A percentile compares a stretch with the other conserved stretches of the same genome.
Conservation (phyloP, 2,888 invertebrate genomes). For the Hymenopus coronatus region DNA sequence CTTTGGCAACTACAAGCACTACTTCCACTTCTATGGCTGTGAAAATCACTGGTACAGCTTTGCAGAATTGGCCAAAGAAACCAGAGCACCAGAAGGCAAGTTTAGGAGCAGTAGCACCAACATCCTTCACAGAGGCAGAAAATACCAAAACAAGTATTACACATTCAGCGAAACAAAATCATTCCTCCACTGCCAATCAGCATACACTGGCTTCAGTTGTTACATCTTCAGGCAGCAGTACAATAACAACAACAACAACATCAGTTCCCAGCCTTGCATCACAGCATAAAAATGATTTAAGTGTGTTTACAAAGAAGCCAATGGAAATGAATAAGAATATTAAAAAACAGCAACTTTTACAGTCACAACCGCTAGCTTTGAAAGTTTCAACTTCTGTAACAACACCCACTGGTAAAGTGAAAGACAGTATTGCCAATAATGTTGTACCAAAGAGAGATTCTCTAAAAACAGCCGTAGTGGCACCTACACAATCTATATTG, state of each 20-base stretch:
- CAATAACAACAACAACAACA: neutral
- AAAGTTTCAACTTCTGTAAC: neutral
- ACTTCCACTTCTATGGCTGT: neutral
- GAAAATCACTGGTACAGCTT: neutral
- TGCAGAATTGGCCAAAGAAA: neutral
- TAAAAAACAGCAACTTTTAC: neutral
- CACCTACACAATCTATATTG: slow-evolving; percentile 1
- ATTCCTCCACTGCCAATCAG: neutral
- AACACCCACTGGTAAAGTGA: neutral
- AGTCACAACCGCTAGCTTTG: neutral
- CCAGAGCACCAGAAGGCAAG: neutral
- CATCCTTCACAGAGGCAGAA: neutral
- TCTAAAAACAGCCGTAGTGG: slow-evolving; percentile 18
- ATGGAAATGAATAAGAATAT: neutral
- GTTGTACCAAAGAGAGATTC: slow-evolving; percentile 3
- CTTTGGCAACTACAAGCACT: neutral
- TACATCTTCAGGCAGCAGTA: neutral
- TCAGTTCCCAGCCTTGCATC: neutral
- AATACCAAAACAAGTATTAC: neutral
- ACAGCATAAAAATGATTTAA: neutral
- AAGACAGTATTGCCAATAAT: neutral
- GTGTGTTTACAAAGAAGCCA: neutral
- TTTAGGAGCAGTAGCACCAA: neutral
- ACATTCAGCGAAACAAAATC: neutral
- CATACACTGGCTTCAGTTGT: neutral